These are phyloP conservation scores for Ophraella communa DNA, from an alignment of 2,888 invertebrate species.

Conservation along the genomic window DNA sequence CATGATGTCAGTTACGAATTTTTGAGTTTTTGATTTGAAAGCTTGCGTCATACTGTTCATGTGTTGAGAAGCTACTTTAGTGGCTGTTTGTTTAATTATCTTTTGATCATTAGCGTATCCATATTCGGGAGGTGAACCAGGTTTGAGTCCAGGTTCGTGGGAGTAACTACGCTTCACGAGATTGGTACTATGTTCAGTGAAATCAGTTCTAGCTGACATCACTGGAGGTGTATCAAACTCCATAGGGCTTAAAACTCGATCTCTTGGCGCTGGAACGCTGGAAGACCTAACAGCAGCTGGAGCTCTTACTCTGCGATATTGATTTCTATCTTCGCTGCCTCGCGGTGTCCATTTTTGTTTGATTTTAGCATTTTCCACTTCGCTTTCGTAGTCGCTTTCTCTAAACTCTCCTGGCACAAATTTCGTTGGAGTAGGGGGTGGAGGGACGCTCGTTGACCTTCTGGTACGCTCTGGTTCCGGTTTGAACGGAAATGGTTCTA, in stretches of 20 bases:
- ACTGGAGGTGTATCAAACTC: conserved; percentile 66
- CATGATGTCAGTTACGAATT: conserved; percentile 71
- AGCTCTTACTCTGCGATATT: conserved; percentile 68
- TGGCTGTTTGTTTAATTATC: conserved; percentile 54
- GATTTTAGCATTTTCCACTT: conserved; percentile 67
- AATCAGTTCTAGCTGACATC: conserved; percentile 55
- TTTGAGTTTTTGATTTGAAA: conserved; percentile 73
- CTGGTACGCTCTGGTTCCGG: conserved; percentile 57
- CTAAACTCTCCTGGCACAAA: conserved; percentile 70
- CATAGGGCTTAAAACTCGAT: conserved; percentile 67
- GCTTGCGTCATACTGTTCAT: conserved; percentile 72
- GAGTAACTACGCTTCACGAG: conserved; percentile 49
- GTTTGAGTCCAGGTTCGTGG: conserved; percentile 57
- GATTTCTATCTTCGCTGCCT: conserved; percentile 66
- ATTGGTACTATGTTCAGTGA: conserved; percentile 48
- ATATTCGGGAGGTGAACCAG: conserved; percentile 68
- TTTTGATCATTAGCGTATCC: conserved; percentile 62
- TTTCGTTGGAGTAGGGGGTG: conserved; percentile 68
- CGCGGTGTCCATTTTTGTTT: conserved; percentile 70
- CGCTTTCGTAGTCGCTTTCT: conserved; percentile 76
- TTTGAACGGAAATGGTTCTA: conserved; percentile 62
- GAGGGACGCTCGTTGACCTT: conserved; percentile 57
- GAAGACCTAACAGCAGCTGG: conserved; percentile 62
- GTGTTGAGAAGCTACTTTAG: conserved; percentile 67
- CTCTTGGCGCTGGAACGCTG: conserved; percentile 60